Conservation (phyloP, 1,140 invertebrate species). For the Bombus ignitus region DNA sequence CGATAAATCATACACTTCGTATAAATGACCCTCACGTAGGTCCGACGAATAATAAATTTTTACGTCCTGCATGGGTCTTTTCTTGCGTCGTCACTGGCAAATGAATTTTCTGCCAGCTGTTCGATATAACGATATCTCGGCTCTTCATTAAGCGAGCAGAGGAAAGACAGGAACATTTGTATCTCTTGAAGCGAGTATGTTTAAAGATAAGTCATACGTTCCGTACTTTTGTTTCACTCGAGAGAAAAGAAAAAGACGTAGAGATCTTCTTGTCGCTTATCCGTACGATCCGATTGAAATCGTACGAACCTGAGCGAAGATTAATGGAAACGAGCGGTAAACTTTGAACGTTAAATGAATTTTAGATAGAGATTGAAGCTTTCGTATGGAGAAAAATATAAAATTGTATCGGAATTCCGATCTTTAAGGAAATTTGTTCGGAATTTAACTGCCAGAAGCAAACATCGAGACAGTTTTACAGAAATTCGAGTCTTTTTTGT, state of each 20-base stretch:
- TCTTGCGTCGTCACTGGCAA: slow-evolving; percentile 17
- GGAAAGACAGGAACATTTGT: neutral
- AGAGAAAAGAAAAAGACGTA: neutral
- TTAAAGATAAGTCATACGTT: neutral
- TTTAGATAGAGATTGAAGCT: neutral
- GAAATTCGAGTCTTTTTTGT: no score
- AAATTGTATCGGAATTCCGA: no score
- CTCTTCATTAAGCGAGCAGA: neutral
- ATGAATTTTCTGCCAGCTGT: slow-evolving; percentile 43
- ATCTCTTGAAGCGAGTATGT: neutral
- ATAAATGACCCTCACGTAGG: slow-evolving; percentile 29
- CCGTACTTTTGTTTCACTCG: neutral
- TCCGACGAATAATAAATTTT: slow-evolving; percentile 44
- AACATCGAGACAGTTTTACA: no score
- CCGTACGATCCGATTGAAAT: neutral
- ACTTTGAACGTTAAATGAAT: neutral
- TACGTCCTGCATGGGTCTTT: slow-evolving; percentile 13
- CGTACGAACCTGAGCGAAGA: neutral
- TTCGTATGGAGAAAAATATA: no score
- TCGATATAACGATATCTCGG: neutral
- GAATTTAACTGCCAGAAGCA: no score
- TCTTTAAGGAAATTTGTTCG: no score
- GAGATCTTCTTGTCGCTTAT: neutral
- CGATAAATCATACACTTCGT: slow-evolving; percentile 53
- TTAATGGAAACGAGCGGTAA: neutral